phyloP scores from a whole-genome alignment of 2,113 vertebrate species.

The Varanus komodoensis region DNA sequence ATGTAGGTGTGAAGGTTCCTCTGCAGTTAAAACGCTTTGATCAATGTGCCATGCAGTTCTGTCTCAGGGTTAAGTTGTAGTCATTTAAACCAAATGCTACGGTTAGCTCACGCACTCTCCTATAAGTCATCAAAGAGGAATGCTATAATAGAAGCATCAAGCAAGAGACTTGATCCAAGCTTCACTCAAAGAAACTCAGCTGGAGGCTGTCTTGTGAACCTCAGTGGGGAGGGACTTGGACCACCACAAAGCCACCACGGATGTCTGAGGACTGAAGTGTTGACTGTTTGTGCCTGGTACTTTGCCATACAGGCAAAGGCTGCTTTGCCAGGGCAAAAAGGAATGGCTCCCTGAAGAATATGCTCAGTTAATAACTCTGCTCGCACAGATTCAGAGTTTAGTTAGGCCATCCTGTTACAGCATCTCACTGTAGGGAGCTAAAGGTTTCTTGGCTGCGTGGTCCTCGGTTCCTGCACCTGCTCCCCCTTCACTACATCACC shows the following conservation, averaged over 20 bases:
- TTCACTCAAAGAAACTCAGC: neutral
- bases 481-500: neutral
- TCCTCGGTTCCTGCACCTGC: neutral
- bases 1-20: neutral
- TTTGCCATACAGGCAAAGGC: neutral
- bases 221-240: neutral
- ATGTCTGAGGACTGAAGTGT: too few relatives aligned
- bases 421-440: neutral
- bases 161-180: neutral
- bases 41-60: neutral
- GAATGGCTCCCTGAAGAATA: neutral
- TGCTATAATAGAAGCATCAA: neutral
- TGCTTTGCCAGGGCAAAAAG: neutral
- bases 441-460: neutral
- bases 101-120: neutral
- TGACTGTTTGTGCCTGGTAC: neutral
- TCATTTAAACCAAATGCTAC: neutral
- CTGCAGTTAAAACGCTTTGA: neutral
- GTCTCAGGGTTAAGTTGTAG: neutral
- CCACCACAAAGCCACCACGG: neutral
- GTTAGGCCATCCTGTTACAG: neutral
- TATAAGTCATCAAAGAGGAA: neutral
- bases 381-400: neutral
- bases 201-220: neutral
- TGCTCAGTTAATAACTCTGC: neutral